phyloP scores from a whole-genome alignment of 1,140 invertebrate genomes.

The Heliconius melpomene region DNA sequence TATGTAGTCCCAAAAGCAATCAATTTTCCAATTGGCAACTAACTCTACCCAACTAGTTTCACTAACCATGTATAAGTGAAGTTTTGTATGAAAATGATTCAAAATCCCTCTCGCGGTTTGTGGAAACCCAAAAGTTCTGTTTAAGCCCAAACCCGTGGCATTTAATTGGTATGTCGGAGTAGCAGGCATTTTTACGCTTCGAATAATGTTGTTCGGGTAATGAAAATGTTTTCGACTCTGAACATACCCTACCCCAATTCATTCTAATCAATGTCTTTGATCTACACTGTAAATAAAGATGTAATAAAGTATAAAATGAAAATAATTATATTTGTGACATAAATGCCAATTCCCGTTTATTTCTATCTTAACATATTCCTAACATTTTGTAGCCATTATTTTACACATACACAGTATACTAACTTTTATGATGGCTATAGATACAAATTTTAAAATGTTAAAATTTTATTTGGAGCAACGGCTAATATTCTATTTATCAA shows the following conservation, averaged over 20 bases:
- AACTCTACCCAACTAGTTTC: neutral
- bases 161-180: conserved; percentile 24
- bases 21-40: neutral
- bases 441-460: neutral
- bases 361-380: neutral
- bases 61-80: neutral
- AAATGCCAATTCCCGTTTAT: neutral
- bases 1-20: neutral
- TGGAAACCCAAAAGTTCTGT: conserved; percentile 21
- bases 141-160: conserved; percentile 5
- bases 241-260: conserved; percentile 10
- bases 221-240: conserved; percentile 33
- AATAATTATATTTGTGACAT: neutral
- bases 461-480: neutral
- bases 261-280: conserved; percentile 31
- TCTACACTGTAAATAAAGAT: neutral
- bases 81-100: conserved; percentile 23
- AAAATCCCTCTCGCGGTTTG: conserved; percentile 22
- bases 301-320: neutral
- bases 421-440: neutral
- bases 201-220: conserved; percentile 33
- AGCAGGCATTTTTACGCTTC: conserved; percentile 35
- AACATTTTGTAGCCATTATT: neutral
- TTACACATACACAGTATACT: too few species aligned
- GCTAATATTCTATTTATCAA: conserved; percentile 10